Percentiles rank a stretch among this genome's conserved stretches.
Evolutionary conservation across 1,140 invertebrate species (phyloP).

Genomic region (Micrasema minimum): DNA sequence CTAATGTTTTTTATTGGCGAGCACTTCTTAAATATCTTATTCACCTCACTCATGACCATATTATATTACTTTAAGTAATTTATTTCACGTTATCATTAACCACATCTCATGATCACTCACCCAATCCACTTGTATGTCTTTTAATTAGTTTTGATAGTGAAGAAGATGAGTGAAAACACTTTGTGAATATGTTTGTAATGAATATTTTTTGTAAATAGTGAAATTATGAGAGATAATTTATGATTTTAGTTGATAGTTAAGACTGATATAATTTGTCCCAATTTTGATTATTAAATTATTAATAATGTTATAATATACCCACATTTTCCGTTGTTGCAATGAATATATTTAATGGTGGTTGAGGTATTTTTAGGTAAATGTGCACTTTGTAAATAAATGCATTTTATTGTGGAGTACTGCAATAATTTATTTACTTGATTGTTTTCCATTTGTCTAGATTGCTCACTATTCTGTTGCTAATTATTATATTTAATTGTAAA

Average conservation of each 20-base stretch:
- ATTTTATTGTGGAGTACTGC: slow-evolving; percentile 23
- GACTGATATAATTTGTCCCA: slow-evolving; percentile 37
- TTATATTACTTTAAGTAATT: background rate
- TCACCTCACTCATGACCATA: background rate
- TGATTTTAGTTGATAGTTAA: slow-evolving; percentile 33
- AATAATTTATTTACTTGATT: slow-evolving; percentile 35
- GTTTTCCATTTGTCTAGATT: slow-evolving; percentile 2
- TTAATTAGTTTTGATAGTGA: background rate
- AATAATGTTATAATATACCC: slow-evolving; percentile 17
- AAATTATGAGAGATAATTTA: slow-evolving; percentile 13
- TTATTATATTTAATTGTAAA: slow-evolving; percentile 14
- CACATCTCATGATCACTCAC: background rate
- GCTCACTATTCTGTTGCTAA: background rate
- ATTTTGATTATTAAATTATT: slow-evolving; percentile 11
- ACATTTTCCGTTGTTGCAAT: slow-evolving; percentile 8
- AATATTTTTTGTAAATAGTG: slow-evolving; percentile 23
- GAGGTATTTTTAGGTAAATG: slow-evolving; percentile 37
- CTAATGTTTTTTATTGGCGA: too few relatives aligned
- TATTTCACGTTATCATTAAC: background rate
- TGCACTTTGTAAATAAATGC: slow-evolving; percentile 44
- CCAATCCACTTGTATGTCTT: background rate
- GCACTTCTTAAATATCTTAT: background rate
- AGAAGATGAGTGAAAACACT: background rate
- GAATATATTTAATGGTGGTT: slow-evolving; percentile 24
- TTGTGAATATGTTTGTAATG: background rate